Percentiles rank a stretch among this genome's conserved stretches.
These are phyloP conservation scores for Brachionus asplanchnoidis DNA, from an alignment of 1,140 invertebrate species.

Conservation along the genomic window DNA sequence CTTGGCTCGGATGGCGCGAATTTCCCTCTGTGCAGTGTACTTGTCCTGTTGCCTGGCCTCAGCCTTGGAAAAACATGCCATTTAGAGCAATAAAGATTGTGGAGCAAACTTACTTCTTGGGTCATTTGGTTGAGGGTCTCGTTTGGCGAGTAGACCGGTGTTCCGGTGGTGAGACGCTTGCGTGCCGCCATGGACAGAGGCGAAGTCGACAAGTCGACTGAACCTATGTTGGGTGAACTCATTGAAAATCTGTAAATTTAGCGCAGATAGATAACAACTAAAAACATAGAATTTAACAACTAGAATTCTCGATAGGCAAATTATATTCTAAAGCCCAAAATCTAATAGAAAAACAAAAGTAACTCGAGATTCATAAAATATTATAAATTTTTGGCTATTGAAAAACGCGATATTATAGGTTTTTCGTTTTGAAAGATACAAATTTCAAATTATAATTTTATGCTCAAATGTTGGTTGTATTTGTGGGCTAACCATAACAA, in stretches of 20 bases:
- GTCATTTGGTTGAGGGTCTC: conserved; percentile 40
- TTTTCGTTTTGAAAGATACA: neutral
- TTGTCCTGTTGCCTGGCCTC: conserved; percentile 32
- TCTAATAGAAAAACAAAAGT: neutral
- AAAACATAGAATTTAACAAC: neutral
- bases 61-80: neutral
- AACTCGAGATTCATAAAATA: neutral
- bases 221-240: conserved; percentile 34
- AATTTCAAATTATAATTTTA: conserved; percentile 2
- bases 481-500: neutral
- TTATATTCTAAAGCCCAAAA: neutral
- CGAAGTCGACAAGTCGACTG: conserved; percentile 40
- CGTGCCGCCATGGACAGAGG: neutral
- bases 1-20: conserved; percentile 18
- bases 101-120: neutral
- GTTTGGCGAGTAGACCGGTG: conserved; percentile 18
- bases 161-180: neutral
- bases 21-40: conserved; percentile 37
- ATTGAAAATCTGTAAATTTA: neutral
- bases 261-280: neutral
- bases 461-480: neutral
- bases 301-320: conserved; percentile 1
- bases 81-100: neutral
- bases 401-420: neutral
- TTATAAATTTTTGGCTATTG: neutral